phyloP scores from a whole-genome alignment of 2,113 vertebrate genomes.

The Carassius auratus region DNA sequence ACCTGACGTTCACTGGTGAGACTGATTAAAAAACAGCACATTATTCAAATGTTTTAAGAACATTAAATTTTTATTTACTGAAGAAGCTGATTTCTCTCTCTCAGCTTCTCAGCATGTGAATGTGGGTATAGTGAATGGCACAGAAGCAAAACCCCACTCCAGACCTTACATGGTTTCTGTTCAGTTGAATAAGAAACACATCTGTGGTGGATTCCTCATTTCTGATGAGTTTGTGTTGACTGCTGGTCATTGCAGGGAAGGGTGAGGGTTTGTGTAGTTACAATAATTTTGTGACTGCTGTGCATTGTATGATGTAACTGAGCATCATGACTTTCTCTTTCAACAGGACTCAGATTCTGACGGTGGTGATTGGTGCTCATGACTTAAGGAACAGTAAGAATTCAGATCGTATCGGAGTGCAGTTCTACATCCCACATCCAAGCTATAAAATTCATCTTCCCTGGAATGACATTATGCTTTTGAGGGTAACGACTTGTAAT shows the following conservation, averaged over 20 bases:
- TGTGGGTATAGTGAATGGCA: conserved; percentile 21
- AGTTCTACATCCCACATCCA: neutral
- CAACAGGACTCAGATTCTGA: neutral
- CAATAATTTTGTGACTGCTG: neutral
- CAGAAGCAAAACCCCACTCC: conserved; percentile 35
- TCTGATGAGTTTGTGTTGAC: conserved; percentile 47
- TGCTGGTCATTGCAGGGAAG: neutral
- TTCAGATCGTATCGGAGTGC: neutral
- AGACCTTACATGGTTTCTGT: conserved; percentile 54
- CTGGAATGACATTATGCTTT: neutral
- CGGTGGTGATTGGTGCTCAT: neutral
- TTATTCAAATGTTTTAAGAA: too few species aligned
- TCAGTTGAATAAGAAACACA: neutral
- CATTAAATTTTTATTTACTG: too few species aligned
- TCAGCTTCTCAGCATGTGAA: conserved; percentile 35
- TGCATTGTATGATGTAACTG: neutral
- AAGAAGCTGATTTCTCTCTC: conserved; percentile 26
- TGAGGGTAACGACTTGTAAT: neutral
- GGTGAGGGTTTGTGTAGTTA: neutral
- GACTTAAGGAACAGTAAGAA: neutral
- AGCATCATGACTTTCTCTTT: neutral
- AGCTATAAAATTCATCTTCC: neutral
- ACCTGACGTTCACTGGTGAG: neutral
- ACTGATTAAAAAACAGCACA: too few species aligned
- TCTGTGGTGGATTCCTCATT: conserved; percentile 53